These are phyloP conservation scores for Jaculus jaculus DNA, from an alignment of 2,113 vertebrate genomes.

Conservation along the genomic window DNA sequence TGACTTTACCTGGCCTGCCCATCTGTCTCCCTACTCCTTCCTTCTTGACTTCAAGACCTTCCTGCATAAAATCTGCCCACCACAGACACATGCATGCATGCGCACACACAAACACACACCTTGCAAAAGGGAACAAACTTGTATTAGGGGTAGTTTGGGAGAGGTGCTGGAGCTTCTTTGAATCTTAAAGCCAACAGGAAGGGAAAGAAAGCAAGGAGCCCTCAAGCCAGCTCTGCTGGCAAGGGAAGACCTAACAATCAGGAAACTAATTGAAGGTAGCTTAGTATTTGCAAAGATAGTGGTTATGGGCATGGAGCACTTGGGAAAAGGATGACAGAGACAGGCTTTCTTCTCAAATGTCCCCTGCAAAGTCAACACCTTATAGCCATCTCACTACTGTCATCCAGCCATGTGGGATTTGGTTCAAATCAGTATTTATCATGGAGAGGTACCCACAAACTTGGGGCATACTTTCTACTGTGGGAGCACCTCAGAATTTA, in stretches of 20 bases:
- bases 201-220: constrained; percentile 76
- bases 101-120: background rate
- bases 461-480: background rate
- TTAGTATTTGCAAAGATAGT: background rate
- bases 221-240: constrained; percentile 52
- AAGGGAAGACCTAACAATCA: constrained; percentile 73
- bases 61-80: background rate
- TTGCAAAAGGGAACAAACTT: constrained; percentile 61
- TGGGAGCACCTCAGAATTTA: constrained; percentile 19
- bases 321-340: background rate
- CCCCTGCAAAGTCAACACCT: background rate
- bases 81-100: background rate
- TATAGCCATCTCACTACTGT: background rate
- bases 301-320: background rate
- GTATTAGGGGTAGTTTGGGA: constrained; percentile 57
- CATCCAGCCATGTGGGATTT: background rate
- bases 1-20: constrained; percentile 59
- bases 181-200: constrained; percentile 74
- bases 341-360: background rate
- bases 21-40: constrained; percentile 42
- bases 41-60: background rate
- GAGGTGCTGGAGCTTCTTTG: constrained; percentile 71
- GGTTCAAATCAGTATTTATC: background rate
- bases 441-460: background rate
- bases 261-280: constrained; percentile 54